Percentiles rank a stretch among this genome's conserved stretches.
Conservation (phyloP, 2,113 vertebrate species). For the Stigmatopora argus region DNA sequence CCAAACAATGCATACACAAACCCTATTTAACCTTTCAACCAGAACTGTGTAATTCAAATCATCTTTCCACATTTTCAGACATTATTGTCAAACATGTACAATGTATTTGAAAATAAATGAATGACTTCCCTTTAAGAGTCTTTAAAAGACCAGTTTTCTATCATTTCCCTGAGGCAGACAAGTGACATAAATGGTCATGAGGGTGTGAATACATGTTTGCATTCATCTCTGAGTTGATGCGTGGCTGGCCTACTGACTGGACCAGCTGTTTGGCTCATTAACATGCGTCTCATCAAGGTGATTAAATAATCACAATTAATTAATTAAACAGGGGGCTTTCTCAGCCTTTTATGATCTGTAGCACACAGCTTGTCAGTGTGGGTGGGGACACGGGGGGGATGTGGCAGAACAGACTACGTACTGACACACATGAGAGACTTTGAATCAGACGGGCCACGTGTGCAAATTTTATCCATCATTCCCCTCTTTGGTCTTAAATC, state of each 20-base stretch:
- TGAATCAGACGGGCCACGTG: neutral
- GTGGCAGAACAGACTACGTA: conserved; percentile 11
- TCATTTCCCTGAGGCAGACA: too few species aligned
- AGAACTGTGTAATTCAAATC: too few species aligned
- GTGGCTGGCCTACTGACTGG: conserved; percentile 55
- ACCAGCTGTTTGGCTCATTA: conserved; percentile 77
- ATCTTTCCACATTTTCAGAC: neutral
- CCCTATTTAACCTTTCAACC: too few species aligned
- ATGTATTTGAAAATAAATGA: neutral
- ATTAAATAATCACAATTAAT: conserved; percentile 79
- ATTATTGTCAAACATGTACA: neutral
- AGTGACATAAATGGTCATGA: neutral
- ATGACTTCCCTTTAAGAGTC: neutral
- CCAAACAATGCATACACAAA: too few species aligned
- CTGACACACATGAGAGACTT: conserved; percentile 24
- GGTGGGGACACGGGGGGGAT: conserved; percentile 3
- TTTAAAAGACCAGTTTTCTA: neutral
- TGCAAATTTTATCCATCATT: conserved; percentile 3
- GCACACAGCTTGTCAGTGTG: conserved; percentile 50
- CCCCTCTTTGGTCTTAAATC: conserved; percentile 20
- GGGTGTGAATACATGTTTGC: conserved; percentile 32
- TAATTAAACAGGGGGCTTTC: conserved; percentile 63
- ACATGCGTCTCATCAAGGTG: conserved; percentile 73
- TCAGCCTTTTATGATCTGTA: conserved; percentile 69
- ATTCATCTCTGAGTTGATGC: conserved; percentile 41